Percentiles rank a stretch among this genome's conserved stretches.
These are phyloP conservation scores for Australoheros facetus DNA, from an alignment of 2,797 vertebrate genomes.

Conservation along the genomic window DNA sequence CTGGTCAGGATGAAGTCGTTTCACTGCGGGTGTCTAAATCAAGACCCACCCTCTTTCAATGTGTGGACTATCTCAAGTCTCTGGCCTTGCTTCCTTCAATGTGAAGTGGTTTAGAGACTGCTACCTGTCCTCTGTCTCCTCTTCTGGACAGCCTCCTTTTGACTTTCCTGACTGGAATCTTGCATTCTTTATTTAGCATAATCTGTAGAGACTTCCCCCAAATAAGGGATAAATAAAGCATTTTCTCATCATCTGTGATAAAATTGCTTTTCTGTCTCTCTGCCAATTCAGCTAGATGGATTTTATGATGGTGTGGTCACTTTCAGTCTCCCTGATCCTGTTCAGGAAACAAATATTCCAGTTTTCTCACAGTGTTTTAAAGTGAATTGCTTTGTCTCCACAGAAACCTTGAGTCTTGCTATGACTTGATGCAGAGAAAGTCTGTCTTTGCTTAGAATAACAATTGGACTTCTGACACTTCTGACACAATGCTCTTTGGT, in stretches of 20 bases:
- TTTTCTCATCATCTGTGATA: neutral
- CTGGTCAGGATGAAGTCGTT: neutral
- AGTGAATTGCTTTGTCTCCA: neutral
- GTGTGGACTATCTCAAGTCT: neutral
- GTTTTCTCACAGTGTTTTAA: neutral
- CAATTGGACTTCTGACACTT: neutral
- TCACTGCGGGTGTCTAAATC: neutral
- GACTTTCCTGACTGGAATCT: neutral
- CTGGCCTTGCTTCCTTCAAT: neutral
- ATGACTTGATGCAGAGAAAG: neutral
- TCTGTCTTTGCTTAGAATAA: constrained; percentile 1
- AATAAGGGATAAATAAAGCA: neutral
- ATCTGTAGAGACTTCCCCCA: neutral
- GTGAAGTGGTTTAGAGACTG: neutral
- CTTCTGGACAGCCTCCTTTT: neutral
- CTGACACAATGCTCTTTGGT: neutral
- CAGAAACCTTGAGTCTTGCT: constrained; percentile 1
- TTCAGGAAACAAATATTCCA: neutral
- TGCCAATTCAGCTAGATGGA: neutral
- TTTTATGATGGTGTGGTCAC: neutral
- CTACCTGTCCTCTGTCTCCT: neutral
- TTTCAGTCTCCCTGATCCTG: neutral
- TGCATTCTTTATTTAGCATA: neutral
- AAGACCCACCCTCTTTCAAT: neutral
- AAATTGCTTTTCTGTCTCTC: neutral